phyloP scores from a whole-genome alignment of 1,140 invertebrate species.

The Drosophila kepulauana region DNA sequence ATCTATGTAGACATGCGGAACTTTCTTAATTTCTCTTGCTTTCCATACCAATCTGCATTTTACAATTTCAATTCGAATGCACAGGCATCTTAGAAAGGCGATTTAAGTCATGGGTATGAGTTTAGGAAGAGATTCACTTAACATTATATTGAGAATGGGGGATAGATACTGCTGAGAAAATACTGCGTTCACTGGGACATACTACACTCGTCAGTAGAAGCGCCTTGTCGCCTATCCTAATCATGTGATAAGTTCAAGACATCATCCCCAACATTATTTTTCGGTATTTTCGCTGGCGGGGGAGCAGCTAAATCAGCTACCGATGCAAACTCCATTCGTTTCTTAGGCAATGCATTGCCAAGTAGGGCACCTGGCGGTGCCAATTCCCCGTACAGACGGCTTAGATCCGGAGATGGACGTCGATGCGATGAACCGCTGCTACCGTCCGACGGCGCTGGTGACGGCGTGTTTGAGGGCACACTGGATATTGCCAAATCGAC shows the following conservation, averaged over 20 bases:
- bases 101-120: background rate
- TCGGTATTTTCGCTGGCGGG: slow-evolving; percentile 82
- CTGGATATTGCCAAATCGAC: slow-evolving; percentile 85
- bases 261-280: slow-evolving; percentile 88
- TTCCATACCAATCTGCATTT: background rate
- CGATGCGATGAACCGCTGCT: slow-evolving; percentile 74
- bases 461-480: slow-evolving; percentile 82
- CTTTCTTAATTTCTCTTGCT: background rate
- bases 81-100: slow-evolving; percentile 3
- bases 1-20: slow-evolving; percentile 30
- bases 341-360: slow-evolving; percentile 70
- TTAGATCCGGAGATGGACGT: slow-evolving; percentile 76
- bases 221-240: slow-evolving; percentile 42
- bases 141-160: slow-evolving; percentile 24
- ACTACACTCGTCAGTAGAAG: slow-evolving; percentile 34
- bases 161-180: slow-evolving; percentile 61
- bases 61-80: slow-evolving; percentile 16
- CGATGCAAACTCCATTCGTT: slow-evolving; percentile 83
- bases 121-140: slow-evolving; percentile 52
- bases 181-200: slow-evolving; percentile 52
- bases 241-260: slow-evolving; percentile 76
- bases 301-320: slow-evolving; percentile 84
- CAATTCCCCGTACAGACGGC: slow-evolving; percentile 75
- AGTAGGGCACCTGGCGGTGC: slow-evolving; percentile 62
- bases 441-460: slow-evolving; percentile 75